Evolutionary conservation across 2,888 invertebrate species (phyloP), one percentile per base, ranked within the genome.

Genomic region (Andrena minutula): DNA sequence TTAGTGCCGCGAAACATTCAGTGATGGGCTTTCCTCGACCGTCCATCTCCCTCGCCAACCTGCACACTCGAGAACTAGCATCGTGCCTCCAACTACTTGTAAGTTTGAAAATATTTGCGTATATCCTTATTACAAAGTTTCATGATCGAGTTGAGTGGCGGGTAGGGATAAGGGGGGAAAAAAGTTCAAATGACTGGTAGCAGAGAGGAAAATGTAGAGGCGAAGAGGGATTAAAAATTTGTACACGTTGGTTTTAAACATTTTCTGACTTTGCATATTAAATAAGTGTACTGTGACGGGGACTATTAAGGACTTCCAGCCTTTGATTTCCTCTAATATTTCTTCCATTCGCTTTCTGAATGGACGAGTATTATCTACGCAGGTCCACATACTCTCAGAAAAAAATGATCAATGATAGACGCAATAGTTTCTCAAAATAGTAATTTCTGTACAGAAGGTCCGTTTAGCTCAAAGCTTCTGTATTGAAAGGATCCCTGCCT

Each of bases 1-100:
- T 88, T 88, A 88, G 87, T 72, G 75, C 60, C 75, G 56, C 74
- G 80, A 79, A 81, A 76, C 76, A 78, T 78, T 84, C 74, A 82
- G 28, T 69, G 68, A 53, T 68, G 8, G 41, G 75, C 49, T 70
- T 41, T 53, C 56, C 30, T 64, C 41, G 16, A 20, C 47, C 26
- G 28, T n/a, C 32, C 51, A 35, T 32, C 49, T 30, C 61, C 58
- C 30, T 30, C 20, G 20, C 4, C 49, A 20, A 47, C 41, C 65
- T 28, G 68, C 28, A 35, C 61, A 66, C 81, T 64, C 47, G 32
- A n/a, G 69, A 68, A 30, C 76, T 61, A 70, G 64, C 68, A 60
- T 75, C 72, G 69, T 20, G 66, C 77, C 49, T 26, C 72, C 12
- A 81, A 70, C 70, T 78, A 51, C 75, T 74, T 66, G 61, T 30